Percentiles rank a stretch among this genome's conserved stretches.
Conservation (phyloP, 92 coral and sea anemone species). For the Ricordea florida region DNA sequence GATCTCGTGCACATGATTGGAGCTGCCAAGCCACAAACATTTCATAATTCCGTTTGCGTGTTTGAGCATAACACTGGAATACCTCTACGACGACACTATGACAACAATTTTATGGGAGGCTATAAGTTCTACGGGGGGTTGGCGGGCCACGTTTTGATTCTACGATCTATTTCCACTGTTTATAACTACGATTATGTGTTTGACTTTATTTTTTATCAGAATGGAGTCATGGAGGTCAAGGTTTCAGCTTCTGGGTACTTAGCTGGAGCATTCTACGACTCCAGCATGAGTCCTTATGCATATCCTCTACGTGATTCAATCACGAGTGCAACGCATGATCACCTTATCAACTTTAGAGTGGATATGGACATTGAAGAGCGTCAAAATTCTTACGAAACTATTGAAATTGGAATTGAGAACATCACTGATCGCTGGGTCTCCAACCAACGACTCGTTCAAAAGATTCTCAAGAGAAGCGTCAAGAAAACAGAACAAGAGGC, state of each 20-base stretch:
- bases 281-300: constrained; percentile 48
- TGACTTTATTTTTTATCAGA: constrained; percentile 75
- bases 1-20: constrained; percentile 55
- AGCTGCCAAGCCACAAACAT: constrained; percentile 31
- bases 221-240: constrained; percentile 73
- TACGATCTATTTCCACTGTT: constrained; percentile 71
- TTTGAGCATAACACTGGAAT: constrained; percentile 78
- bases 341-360: constrained; percentile 77
- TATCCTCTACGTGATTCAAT: constrained; percentile 38
- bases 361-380: constrained; percentile 80
- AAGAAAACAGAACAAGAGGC: constrained; percentile 83
- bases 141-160: constrained; percentile 59
- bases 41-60: constrained; percentile 62
- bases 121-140: constrained; percentile 81
- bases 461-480: constrained; percentile 66
- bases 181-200: constrained; percentile 79
- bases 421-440: constrained; percentile 76
- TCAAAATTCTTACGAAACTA: constrained; percentile 77
- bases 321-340: constrained; percentile 79
- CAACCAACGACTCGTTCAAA: constrained; percentile 63
- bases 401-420: constrained; percentile 71
- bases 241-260: constrained; percentile 78
- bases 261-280: constrained; percentile 52
- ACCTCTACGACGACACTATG: constrained; percentile 78
- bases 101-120: constrained; percentile 62